Evolutionary conservation across 2,888 invertebrate species (phyloP).

Genomic region (Ryuthela nishihirai): DNA sequence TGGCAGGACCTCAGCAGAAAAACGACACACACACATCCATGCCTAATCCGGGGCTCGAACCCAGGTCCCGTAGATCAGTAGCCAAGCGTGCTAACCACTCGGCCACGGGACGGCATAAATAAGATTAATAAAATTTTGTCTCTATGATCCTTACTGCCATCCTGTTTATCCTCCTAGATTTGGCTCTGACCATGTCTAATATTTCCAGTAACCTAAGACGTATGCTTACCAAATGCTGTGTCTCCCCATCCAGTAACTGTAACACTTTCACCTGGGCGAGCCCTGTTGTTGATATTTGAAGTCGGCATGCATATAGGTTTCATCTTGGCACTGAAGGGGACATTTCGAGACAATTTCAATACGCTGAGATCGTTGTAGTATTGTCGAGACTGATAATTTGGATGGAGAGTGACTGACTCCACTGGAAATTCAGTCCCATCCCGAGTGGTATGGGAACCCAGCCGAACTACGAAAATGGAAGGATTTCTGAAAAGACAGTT

Average conservation of each 20-base stretch:
- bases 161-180: too few relatives aligned
- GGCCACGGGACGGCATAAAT: too few relatives aligned
- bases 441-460: conserved; percentile 20
- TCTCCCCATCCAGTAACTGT: conserved; percentile 37
- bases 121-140: too few relatives aligned
- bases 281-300: conserved; percentile 2
- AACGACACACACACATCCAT: too few relatives aligned
- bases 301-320: conserved; percentile 29
- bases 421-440: conserved; percentile 24
- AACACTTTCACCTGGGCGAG: conserved; percentile 1
- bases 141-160: too few relatives aligned
- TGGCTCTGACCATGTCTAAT: neutral
- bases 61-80: too few relatives aligned
- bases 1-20: too few relatives aligned
- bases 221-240: conserved; percentile 22
- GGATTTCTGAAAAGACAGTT: conserved; percentile 27
- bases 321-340: conserved; percentile 3
- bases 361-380: conserved; percentile 31
- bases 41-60: too few relatives aligned
- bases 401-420: conserved; percentile 7
- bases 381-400: conserved; percentile 10
- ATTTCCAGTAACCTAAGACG: neutral
- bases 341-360: conserved; percentile 2
- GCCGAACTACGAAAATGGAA: conserved; percentile 9
- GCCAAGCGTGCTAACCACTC: too few relatives aligned